A percentile compares a stretch with the other conserved stretches of the same genome.
phyloP scores from a whole-genome alignment of 2,888 invertebrate species.

The Drosophila picticornis region DNA sequence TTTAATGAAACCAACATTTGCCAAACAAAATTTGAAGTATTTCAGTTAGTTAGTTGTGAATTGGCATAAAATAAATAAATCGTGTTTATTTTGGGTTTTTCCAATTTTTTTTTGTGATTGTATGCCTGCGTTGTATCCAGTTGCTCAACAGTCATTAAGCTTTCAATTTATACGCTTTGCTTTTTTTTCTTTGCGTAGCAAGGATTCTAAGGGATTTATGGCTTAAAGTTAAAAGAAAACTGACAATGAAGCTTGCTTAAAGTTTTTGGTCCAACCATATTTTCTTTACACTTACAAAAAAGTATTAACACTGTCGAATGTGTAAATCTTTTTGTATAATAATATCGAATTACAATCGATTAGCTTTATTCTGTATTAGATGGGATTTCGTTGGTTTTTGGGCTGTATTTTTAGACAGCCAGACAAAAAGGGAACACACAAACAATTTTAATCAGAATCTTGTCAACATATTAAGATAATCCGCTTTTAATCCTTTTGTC shows the following conservation, averaged over 20 bases:
- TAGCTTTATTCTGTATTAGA: slow-evolving; percentile 10
- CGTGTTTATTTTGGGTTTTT: background rate
- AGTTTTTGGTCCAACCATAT: background rate
- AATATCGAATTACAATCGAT: slow-evolving; percentile 39
- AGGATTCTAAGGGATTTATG: background rate
- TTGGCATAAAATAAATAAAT: background rate
- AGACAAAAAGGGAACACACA: slow-evolving; percentile 35
- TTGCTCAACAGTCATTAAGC: slow-evolving; percentile 1
- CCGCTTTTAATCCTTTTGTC: slow-evolving; percentile 78
- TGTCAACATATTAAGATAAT: slow-evolving; percentile 82
- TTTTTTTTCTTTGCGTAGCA: background rate
- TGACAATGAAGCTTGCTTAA: background rate
- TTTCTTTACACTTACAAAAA: slow-evolving; percentile 1
- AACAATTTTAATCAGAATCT: slow-evolving; percentile 72
- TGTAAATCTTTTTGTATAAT: slow-evolving; percentile 1
- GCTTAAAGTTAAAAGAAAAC: background rate
- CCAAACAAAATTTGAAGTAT: background rate
- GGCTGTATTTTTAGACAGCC: slow-evolving; percentile 16
- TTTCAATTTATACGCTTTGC: slow-evolving; percentile 5
- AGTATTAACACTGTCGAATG: background rate
- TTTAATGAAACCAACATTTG: too few species aligned
- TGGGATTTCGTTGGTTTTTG: slow-evolving; percentile 22
- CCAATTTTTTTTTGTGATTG: background rate
- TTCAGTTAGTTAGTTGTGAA: background rate
- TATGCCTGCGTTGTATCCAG: background rate